Evolutionary conservation across 2,888 invertebrate species (phyloP).

Genomic region (Agrochola macilenta): DNA sequence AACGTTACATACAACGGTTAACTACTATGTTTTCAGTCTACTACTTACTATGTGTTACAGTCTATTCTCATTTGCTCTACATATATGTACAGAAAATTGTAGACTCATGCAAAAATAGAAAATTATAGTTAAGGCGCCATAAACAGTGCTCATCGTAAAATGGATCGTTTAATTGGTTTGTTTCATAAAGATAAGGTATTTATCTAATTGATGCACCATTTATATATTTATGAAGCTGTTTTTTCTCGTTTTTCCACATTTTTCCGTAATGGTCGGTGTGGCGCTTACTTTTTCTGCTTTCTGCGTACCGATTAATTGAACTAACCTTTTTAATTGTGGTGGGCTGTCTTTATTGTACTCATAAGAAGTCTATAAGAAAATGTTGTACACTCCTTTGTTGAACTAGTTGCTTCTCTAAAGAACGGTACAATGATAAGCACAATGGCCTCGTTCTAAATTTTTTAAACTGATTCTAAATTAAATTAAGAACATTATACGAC

Average conservation of each 20-base stretch:
- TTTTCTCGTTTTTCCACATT: constrained; percentile 8
- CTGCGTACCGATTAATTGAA: not conserved
- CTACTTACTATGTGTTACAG: not conserved
- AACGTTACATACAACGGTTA: not conserved
- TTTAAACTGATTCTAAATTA: no score
- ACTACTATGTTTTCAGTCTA: no score
- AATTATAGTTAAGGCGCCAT: constrained; percentile 1
- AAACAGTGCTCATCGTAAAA: constrained; percentile 22
- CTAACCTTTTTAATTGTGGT: not conserved
- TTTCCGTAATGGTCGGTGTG: not conserved
- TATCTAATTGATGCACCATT: constrained; percentile 13
- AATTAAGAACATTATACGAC: no score
- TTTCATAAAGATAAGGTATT: constrained; percentile 7
- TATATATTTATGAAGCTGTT: constrained; percentile 22
- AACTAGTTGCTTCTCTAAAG: not conserved
- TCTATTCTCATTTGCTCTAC: not conserved
- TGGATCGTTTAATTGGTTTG: constrained; percentile 12
- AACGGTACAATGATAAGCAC: not conserved
- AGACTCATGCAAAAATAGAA: not conserved
- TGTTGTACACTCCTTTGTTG: not conserved
- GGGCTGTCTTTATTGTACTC: no score
- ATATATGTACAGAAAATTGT: no score
- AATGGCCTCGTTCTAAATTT: no score
- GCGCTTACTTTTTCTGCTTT: not conserved
- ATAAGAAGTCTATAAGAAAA: not conserved